Evolutionary conservation across 2,113 vertebrate species (phyloP).

Genomic region (Halcyon senegalensis): DNA sequence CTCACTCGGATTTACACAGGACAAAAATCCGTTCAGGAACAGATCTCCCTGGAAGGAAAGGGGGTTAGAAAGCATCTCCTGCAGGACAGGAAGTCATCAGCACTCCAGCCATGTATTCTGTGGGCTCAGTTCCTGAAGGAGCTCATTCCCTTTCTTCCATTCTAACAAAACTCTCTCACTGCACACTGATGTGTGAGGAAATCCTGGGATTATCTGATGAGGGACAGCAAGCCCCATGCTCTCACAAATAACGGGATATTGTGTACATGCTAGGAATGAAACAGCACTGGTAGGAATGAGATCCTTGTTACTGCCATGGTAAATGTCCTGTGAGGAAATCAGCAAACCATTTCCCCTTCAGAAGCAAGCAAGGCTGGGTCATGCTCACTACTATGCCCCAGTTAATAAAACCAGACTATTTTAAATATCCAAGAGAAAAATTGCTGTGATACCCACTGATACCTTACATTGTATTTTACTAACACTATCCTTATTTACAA

Average conservation of each 20-base stretch:
- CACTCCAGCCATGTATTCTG: background rate
- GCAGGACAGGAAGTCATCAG: background rate
- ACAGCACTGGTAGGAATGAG: accelerated
- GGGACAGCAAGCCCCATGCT: background rate
- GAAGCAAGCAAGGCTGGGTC: background rate
- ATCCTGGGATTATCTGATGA: background rate
- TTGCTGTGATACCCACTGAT: background rate
- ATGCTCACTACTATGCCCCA: background rate
- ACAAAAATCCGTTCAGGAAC: background rate
- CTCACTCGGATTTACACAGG: background rate
- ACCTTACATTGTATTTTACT: background rate
- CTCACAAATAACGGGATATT: background rate
- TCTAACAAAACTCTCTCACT: background rate
- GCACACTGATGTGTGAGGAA: accelerated
- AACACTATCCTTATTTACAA: background rate
- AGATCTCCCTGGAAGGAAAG: background rate
- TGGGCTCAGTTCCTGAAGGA: background rate
- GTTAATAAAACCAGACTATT: background rate
- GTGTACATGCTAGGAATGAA: background rate
- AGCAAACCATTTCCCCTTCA: background rate
- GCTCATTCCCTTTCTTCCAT: background rate
- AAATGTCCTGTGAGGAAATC: background rate
- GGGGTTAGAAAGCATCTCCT: background rate
- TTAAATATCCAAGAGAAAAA: background rate
- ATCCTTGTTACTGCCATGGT: background rate